phyloP scores from a whole-genome alignment of 1,140 invertebrate species.

The Homarus americanus region DNA sequence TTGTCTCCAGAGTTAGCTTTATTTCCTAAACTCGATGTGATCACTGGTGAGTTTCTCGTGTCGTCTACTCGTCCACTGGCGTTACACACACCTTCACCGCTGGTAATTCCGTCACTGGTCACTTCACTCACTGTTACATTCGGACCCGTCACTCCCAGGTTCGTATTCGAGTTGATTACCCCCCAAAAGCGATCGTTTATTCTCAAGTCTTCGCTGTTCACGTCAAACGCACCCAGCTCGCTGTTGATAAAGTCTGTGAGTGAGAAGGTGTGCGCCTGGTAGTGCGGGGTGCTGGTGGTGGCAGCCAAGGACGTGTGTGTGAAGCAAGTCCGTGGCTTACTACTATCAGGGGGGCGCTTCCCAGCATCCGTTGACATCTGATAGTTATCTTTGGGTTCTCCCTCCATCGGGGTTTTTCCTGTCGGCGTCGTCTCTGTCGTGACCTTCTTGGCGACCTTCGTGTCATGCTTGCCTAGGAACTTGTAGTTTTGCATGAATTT shows the following conservation, averaged over 20 bases:
- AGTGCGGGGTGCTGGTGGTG: background rate
- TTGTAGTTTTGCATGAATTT: constrained; percentile 48
- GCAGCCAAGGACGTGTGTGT: background rate
- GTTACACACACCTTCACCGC: background rate
- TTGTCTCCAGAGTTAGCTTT: too few species aligned
- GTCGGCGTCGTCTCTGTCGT: background rate
- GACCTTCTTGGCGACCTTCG: background rate
- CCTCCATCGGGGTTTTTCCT: background rate
- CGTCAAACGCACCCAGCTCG: background rate
- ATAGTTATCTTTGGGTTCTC: background rate
- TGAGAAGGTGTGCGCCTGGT: background rate
- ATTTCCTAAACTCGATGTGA: too few species aligned
- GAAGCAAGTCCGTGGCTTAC: background rate
- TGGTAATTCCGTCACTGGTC: background rate
- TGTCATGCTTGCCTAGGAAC: constrained; percentile 22
- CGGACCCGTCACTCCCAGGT: background rate
- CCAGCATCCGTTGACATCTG: background rate
- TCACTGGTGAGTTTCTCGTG: background rate
- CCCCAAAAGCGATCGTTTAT: background rate
- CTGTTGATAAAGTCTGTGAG: background rate
- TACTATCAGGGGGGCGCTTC: background rate
- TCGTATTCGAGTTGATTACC: background rate
- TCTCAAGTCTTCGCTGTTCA: background rate
- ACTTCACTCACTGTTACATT: background rate
- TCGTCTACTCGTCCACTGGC: background rate